Base-by-base conservation (phyloP, 30 jellyfish, hydroid and myxozoan genomes). In the Chrysaora quinquecirrha region DNA sequence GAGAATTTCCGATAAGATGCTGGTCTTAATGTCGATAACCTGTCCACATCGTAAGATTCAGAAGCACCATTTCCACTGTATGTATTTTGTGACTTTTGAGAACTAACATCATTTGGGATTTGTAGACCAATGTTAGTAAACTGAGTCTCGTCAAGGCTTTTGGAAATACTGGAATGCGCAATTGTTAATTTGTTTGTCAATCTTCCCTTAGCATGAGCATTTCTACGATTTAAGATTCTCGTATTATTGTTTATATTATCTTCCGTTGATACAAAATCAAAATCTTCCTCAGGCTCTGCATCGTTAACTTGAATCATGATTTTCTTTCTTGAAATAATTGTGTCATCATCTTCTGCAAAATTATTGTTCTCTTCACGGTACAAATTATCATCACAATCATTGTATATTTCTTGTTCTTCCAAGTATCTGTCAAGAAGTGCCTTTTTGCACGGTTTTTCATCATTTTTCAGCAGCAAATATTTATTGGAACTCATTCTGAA, bases 351-450 rank as follows among this genome's bases (percentile, higher is more conserved):
- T 38, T 38, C 54, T 3, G 6, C 6, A 14, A 6, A 38, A 38
- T 38, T 14, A 38, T 38, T 38, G 54, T 38, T 38, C 6, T 38
- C 54, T 3, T 38, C 54, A 38, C 14, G n/a, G n/a, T n/a, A n/a
- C n/a, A n/a, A n/a, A 52, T 52, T 20, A 10, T 52, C 12, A 19
- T 52, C 25, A 20, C 29, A 52, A 10, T 52, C 29, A 3, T 52
- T 16, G 68, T 52, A 52, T 2, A 52, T 52, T 25, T 52, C 68
- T 20, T 52, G 68, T 7, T 52, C 68, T 52, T 52, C 68, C 29
- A 52, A 20, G 68, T 52, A 52, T 52, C 68, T 52, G 68, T 52
- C 68, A 10, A 52, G 29, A 3, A 10, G 25, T 10, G 68, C 12
- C 19, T 52, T 52, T 25, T 52, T 52, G 29, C 68, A 52, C 9